Base-by-base conservation (phyloP, 1,140 invertebrate species). In the Papilio polytes region DNA sequence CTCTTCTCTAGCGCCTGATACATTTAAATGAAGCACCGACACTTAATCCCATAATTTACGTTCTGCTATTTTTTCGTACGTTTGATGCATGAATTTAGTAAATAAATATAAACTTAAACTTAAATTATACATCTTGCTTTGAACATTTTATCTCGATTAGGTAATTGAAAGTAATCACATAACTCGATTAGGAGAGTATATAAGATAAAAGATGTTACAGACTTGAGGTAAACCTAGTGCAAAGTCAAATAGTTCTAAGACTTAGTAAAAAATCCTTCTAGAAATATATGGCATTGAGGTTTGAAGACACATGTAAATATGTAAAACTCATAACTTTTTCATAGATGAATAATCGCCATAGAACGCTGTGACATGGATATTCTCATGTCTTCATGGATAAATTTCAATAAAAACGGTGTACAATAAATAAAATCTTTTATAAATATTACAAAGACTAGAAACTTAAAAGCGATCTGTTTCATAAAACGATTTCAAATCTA, bases 401-500 rank as follows among this genome's bases (percentile, higher is more conserved):
- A 48, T n/a, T 26, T 26, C 9, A 63, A 10, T n/a, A 13, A 63
- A 63, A 26, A 63, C 9, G 6, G n/a, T 9, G 7, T 56, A n/a
- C 53, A 13, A 12, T 63, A 63, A 4, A 12, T 22, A 22, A 4
- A 2, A 36, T 7, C 18, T 36, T 2, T 18, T 20, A 20, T n/a
- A 56, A n/a, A 56, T 8, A 70, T 36, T 26, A 70, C 63, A 70
- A 70, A 31, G 63, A 70, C 3, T 0, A 12, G 15, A 70, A 31
- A 70, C 63, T 70, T 70, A 70, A 70, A 70, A 31, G 13, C 3
- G 63, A 66, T 66, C 22, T 12, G 59, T 31, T 70, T 70, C 31
- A 70, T 36, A 70, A 70, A 70, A 70, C 63, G 63, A 70, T 70
- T 70, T 70, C 26, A 31, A 70, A 70, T 15, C 56, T 70, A 70